These are phyloP conservation scores for Anastrepha obliqua DNA, from an alignment of 1,140 invertebrate genomes.

Conservation along the genomic window DNA sequence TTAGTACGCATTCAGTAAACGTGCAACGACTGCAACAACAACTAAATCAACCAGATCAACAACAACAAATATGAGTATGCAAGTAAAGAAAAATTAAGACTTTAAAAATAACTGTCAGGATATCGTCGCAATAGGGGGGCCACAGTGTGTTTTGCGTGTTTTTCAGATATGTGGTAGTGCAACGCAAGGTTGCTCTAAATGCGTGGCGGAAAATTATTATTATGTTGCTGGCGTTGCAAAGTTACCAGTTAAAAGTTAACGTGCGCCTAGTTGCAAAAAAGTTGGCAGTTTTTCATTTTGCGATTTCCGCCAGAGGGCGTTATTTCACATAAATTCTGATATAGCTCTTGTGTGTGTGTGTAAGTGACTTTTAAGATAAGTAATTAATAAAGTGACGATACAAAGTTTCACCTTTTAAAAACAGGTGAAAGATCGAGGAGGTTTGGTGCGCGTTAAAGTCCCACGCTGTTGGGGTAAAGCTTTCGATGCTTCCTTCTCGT, in stretches of 20 bases:
- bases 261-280: neutral
- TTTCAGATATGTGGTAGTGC: too few relatives aligned
- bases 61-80: constrained; percentile 14
- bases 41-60: neutral
- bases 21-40: constrained; percentile 26
- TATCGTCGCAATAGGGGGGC: too few relatives aligned
- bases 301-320: neutral
- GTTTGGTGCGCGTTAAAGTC: too few relatives aligned
- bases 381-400: too few relatives aligned
- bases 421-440: too few relatives aligned
- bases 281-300: neutral
- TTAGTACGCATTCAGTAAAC: neutral
- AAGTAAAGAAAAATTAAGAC: neutral
- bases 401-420: too few relatives aligned
- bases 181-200: neutral
- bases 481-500: too few relatives aligned
- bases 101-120: constrained; percentile 10
- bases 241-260: constrained; percentile 39
- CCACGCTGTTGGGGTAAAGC: too few relatives aligned
- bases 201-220: neutral
- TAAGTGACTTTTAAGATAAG: too few relatives aligned
- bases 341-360: too few relatives aligned
- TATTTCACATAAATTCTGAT: neutral
- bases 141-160: too few relatives aligned
- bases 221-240: constrained; percentile 25